Evolutionary conservation across 1,140 invertebrate species (phyloP), one percentile per base, ranked within the genome.

Genomic region (Ceratina japonica): DNA sequence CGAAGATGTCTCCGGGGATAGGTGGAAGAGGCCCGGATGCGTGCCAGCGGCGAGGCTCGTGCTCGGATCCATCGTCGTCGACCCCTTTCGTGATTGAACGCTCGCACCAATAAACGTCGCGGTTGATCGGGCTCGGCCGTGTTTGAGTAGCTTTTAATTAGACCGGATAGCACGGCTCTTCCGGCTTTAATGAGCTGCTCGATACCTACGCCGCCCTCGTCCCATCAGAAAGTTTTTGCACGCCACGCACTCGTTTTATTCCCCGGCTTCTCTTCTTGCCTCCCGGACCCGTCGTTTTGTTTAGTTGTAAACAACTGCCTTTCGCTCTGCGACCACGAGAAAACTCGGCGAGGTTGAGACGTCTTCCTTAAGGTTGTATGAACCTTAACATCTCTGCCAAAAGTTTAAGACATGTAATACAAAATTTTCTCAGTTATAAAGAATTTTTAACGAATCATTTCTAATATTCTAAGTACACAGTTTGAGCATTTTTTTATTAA

Each of bases 131-230:
- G 12, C 22, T 44, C 37, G 37, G 37, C 15, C 63, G 54, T 65
- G 69, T 64, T 75, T 56, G 58, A 62, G 75, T 58, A 27, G 77
- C 51, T 79, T 79, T 79, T 79, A 79, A 79, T 79, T 79, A 79
- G 77, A 73, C 77, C 49, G 56, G 75, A 51, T 68, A 76, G 65
- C 54, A 58, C 16, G 18, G 4, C 64, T 51, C 54, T 62, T 37
- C 37, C 58, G 24, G 65, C 56, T 76, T 61, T 76, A 76, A 76
- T 76, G 75, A 76, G 65, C 56, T 59, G 54, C 75, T 70, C 44
- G 54, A 44, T 65, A 15, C 20, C 2, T 44, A 44, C 37, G 37
- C 37, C 5, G 37, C 37, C 5, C 37, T 44, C 5, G 5, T 44
- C 5, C 37, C 37, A 44, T 44, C 37, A 20, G 18, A n/a, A 4